Evolutionary conservation across 2,888 invertebrate species (phyloP).

Genomic region (Terebella lapidaria): DNA sequence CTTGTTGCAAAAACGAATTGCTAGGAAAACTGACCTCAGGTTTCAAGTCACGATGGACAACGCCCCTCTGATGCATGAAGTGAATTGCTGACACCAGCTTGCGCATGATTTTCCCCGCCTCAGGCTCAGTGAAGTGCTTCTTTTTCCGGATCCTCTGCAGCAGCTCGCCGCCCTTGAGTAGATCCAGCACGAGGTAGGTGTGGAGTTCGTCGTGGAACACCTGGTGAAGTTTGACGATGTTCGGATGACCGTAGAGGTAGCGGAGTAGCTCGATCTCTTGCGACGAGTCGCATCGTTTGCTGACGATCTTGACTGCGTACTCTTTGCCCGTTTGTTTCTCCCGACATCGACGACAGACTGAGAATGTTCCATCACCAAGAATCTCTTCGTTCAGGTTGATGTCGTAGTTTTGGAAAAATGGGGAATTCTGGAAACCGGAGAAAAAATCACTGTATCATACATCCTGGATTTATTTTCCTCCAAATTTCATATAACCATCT

Average conservation of each 20-base stretch:
- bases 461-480: no score
- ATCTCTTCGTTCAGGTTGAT: conserved; percentile 64
- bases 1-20: no score
- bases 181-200: conserved; percentile 85
- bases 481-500: no score
- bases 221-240: conserved; percentile 78
- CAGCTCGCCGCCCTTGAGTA: conserved; percentile 79
- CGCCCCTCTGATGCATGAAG: conserved; percentile 77
- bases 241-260: conserved; percentile 81
- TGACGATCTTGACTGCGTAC: conserved; percentile 84
- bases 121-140: conserved; percentile 69
- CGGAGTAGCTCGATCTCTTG: conserved; percentile 75
- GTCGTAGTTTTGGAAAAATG: conserved; percentile 80
- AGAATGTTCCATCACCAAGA: conserved; percentile 84
- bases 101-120: conserved; percentile 73
- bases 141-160: conserved; percentile 64
- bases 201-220: conserved; percentile 77
- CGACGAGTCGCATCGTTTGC: conserved; percentile 63
- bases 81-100: conserved; percentile 78
- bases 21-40: conserved; percentile 84
- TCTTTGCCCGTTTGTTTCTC: conserved; percentile 69
- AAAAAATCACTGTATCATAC: conserved; percentile 11
- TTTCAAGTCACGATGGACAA: conserved; percentile 90
- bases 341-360: conserved; percentile 73
- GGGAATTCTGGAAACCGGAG: conserved; percentile 66